Percentiles rank a stretch among this genome's conserved stretches.
Evolutionary conservation across 2,797 vertebrate genomes (phyloP).

Genomic region (Dromococcyx pavoninus): DNA sequence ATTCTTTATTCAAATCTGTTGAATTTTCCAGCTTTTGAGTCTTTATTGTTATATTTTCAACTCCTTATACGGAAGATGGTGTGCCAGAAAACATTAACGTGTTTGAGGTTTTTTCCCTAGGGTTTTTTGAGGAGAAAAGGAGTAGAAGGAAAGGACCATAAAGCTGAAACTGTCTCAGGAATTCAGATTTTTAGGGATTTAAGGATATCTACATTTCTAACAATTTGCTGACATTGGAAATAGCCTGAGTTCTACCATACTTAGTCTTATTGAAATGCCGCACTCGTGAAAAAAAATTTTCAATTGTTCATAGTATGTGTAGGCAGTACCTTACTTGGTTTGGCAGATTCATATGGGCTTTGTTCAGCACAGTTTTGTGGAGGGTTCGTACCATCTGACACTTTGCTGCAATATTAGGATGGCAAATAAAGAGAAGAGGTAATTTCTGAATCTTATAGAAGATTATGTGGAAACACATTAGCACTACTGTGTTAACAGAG

Average conservation of each 20-base stretch:
- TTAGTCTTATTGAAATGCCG: background rate
- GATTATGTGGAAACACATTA: background rate
- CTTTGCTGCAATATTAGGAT: background rate
- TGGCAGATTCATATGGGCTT: background rate
- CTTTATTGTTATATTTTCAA: background rate
- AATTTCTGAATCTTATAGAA: conserved; percentile 1
- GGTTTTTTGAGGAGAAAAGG: background rate
- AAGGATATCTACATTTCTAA: background rate
- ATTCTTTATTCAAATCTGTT: background rate
- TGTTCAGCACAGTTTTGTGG: background rate
- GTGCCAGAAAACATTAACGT: background rate
- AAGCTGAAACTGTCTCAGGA: background rate
- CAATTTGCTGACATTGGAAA: background rate
- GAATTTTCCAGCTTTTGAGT: background rate
- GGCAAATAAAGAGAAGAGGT: background rate
- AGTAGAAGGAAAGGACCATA: background rate
- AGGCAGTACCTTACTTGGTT: background rate
- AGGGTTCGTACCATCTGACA: background rate
- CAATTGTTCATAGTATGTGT: background rate
- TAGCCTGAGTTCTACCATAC: background rate
- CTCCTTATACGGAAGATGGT: background rate
- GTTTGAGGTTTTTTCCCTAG: background rate
- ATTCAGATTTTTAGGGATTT: background rate
- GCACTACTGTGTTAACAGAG: background rate
- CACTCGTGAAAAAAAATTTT: background rate